Evolutionary conservation across 2,888 invertebrate genomes (phyloP), one percentile per base, ranked within the genome.

Genomic region (Chironomus tentans): DNA sequence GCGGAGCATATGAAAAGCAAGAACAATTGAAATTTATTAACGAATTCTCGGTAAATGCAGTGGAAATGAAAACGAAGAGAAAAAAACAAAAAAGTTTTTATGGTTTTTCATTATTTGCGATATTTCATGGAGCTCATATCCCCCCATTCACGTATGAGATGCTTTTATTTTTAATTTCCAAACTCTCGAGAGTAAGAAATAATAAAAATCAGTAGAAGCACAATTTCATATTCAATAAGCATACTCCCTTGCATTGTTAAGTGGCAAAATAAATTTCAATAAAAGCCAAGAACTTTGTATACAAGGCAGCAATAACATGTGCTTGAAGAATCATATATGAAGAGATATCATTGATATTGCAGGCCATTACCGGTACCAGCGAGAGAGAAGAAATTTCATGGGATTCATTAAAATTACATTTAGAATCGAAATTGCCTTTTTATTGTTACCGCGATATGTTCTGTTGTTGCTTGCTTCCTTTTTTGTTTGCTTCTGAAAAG

Each of bases 181-280:
- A 7, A 21, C 13, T 13, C 18, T 56, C 15, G 65, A 65, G 65
- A 13, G 22, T 56, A 56, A n/a, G 18, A 38, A 38, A 50, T n/a
- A n/a, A 50, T 65, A 65, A 65, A 65, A 65, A 18, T 38, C 38
- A 65, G 65, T 24, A 21, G 6, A 5, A 65, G 24, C 12, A 21
- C 21, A 38, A n/a, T n/a, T 74, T 74, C 68, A 24, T 68, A 74
- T 74, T 65, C 74, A 74, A 74, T 61, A 65, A 74, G 28, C 74
- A 48, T 62, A 74, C 74, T 18, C 47, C 24, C 65, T 65, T 65
- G 65, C 65, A 65, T 65, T 65, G 65, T 65, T 24, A 65, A 65
- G 47, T 65, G 46, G 74, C 6, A 24, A 28, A 70, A 74, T 74
- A 74, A 74, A 74, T 74, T 74, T 74, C 74, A 74, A 74, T 74